A percentile compares a stretch with the other conserved stretches of the same genome.
Evolutionary conservation across 2,113 vertebrate species (phyloP).

Genomic region (Datnioides undecimradiatus): DNA sequence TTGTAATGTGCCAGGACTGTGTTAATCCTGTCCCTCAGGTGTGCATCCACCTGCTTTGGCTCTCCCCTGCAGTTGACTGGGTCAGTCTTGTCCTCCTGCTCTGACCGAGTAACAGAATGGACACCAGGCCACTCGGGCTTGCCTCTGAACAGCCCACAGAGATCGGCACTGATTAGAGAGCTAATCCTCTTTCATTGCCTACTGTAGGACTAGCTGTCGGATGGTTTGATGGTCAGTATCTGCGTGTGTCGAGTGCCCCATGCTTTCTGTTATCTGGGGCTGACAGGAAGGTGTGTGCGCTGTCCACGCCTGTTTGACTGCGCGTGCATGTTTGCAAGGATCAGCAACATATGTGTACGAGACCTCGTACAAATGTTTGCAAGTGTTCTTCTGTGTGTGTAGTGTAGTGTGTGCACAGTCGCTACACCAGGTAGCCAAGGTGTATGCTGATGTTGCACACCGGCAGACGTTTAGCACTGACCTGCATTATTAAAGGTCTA

Average conservation of each 20-base stretch:
- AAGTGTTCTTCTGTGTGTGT: neutral
- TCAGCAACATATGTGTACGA: neutral
- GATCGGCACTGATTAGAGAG: conserved; percentile 66
- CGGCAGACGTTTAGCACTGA: conserved; percentile 35
- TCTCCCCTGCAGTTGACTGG: conserved; percentile 56
- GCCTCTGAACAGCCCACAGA: conserved; percentile 59
- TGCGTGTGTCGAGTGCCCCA: neutral
- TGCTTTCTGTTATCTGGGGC: conserved; percentile 62
- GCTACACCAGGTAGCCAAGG: neutral
- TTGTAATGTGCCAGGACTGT: conserved; percentile 69
- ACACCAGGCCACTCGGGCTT: conserved; percentile 61
- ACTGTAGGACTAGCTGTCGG: conserved; percentile 28
- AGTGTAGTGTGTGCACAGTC: neutral
- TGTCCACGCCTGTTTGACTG: neutral
- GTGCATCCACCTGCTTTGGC: conserved; percentile 66
- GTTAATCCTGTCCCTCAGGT: conserved; percentile 76
- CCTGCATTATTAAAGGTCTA: conserved; percentile 69
- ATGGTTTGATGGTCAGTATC: conserved; percentile 56
- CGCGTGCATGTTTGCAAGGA: conserved; percentile 14
- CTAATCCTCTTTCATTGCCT: conserved; percentile 70
- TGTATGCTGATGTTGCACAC: conserved; percentile 44
- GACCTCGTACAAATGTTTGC: conserved; percentile 15
- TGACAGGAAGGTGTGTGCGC: conserved; percentile 47
- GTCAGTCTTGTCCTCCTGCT: conserved; percentile 58
- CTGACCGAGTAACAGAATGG: conserved; percentile 64